Evolutionary conservation across 2,113 vertebrate genomes (phyloP), one percentile per base, ranked within the genome.

Genomic region (Bos indicus): DNA sequence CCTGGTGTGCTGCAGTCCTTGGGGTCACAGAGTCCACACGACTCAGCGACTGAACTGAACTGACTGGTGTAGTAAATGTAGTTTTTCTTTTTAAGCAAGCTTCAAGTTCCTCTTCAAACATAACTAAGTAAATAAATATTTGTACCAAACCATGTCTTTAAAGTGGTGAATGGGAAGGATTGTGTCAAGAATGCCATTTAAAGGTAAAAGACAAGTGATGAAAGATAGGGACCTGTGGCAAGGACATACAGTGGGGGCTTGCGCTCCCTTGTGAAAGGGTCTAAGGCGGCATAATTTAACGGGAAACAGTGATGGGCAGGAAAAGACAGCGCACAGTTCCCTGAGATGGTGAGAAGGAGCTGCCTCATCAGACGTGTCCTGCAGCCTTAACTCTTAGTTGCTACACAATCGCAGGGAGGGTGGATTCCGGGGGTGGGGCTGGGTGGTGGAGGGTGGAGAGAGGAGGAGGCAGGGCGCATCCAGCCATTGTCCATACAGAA

Each of bases 141-240:
- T 90, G 81, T 85, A 57, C 91, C 56, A 89, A 91, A 85, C 56
- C 21, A 89, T 17, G 56, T 89, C 88, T 95, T 89, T 40, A 83
- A 92, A 92, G 71, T 92, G 80, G 64, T 12, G 7, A 71, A 43
- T 51, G 86, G 43, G 33, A 98, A 97, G 62, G 77, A 25, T 52
- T 59, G 94, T 80, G 59, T n/a, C 90, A 95, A 92, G 28, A 77
- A 91, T 95, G 94, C 17, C 80, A 80, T 80, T 87, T 93, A 46
- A 88, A 94, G 56, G 62, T 74, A 77, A 90, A 95, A 81, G 51
- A 17, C 17, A 46, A 77, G 54, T 28, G 74, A 19, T 40, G 82
- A 40, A 84, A 77, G 87, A 48, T 12, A 78, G 52, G 46, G 46
- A 21, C 23, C 33, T n/a, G 21, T 43, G 28, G 36, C 14, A 40